Evolutionary conservation across 2,113 vertebrate species (phyloP).

Genomic region (Calypte anna): DNA sequence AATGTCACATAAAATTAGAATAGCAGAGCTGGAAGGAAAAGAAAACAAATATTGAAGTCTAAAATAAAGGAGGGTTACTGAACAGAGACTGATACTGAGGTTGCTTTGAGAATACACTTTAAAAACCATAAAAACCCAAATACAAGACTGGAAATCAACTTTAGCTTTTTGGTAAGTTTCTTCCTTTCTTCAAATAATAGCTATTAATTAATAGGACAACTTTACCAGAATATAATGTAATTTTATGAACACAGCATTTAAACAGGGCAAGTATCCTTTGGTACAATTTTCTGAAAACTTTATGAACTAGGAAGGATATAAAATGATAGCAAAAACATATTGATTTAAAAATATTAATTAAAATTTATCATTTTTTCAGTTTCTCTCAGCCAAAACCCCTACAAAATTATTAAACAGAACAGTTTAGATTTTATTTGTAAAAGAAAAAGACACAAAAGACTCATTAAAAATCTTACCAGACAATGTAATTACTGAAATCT

Average conservation of each 20-base stretch:
- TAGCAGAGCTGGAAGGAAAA: neutral
- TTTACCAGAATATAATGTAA: neutral
- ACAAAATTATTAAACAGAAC: neutral
- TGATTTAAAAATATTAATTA: neutral
- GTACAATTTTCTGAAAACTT: neutral
- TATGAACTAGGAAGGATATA: neutral
- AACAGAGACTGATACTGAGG: neutral
- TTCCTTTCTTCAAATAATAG: neutral
- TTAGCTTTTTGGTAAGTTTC: neutral
- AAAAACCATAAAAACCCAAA: neutral
- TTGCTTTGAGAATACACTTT: conserved; percentile 13
- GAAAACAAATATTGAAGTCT: neutral
- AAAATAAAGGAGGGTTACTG: neutral
- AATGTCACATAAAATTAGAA: neutral
- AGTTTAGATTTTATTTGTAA: neutral
- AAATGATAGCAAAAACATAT: neutral
- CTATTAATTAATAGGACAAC: neutral
- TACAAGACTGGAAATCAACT: neutral
- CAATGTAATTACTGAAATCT: neutral
- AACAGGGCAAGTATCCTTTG: neutral
- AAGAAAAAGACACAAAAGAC: accelerated
- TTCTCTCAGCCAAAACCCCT: neutral
- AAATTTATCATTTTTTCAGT: neutral
- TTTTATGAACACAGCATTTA: neutral
- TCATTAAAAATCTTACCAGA: neutral